Percentiles rank a stretch among this genome's conserved stretches.
These are phyloP conservation scores for Brienomyrus brachyistius DNA, from an alignment of 2,113 vertebrate genomes.

Conservation along the genomic window DNA sequence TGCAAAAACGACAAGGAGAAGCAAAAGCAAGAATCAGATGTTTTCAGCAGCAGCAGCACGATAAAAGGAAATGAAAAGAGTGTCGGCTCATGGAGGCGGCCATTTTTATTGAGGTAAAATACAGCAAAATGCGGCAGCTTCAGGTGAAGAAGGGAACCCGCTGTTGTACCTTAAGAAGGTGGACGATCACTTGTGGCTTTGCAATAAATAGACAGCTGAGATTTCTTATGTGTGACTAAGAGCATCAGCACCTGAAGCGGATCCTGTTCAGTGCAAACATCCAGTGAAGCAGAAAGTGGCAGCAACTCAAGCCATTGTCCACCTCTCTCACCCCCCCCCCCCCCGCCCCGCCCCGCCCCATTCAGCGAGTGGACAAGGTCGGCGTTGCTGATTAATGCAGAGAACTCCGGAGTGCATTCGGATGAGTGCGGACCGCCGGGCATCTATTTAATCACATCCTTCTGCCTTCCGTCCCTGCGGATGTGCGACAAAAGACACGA, in stretches of 20 bases:
- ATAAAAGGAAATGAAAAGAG: neutral
- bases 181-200: neutral
- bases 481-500: slow-evolving; percentile 20
- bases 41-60: neutral
- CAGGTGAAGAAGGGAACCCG: neutral
- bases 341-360: no score
- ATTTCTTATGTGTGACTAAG: neutral
- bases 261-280: neutral
- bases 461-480: neutral
- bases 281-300: neutral
- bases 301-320: neutral
- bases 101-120: neutral
- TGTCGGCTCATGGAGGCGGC: neutral
- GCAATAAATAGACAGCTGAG: neutral
- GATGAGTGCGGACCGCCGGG: neutral
- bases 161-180: neutral
- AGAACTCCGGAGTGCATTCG: slow-evolving; percentile 32
- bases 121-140: neutral
- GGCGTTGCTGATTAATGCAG: slow-evolving; percentile 8
- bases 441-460: neutral
- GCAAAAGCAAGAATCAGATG: neutral
- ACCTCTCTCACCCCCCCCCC: neutral
- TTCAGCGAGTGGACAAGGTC: neutral
- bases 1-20: neutral
- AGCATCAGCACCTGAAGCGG: neutral